Evolutionary conservation across 2,888 invertebrate genomes (phyloP).

Genomic region (Mallateleia sp.): DNA sequence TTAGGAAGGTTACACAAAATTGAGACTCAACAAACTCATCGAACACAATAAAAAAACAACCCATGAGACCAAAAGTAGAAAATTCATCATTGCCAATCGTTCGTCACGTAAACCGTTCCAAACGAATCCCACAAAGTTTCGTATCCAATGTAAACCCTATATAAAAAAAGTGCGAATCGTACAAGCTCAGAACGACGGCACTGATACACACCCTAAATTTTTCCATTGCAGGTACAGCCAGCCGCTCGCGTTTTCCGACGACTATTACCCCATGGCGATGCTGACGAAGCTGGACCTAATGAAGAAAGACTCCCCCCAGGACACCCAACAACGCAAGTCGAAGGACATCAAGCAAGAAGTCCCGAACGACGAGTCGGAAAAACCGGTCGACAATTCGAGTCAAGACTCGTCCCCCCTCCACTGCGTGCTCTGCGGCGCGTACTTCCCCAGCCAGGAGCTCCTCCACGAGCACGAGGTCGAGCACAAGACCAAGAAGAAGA

Average conservation of each 20-base stretch:
- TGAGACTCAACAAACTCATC: too few relatives aligned
- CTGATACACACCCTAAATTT: slow-evolving; percentile 86
- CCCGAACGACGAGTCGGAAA: slow-evolving; percentile 45
- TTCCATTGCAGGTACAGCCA: slow-evolving; percentile 87
- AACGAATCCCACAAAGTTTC: too few relatives aligned
- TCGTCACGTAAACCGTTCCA: too few relatives aligned
- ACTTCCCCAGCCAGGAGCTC: slow-evolving; percentile 84
- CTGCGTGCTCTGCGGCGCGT: slow-evolving; percentile 85
- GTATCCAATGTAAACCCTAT: too few relatives aligned
- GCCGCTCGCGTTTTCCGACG: slow-evolving; percentile 83
- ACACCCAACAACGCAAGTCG: slow-evolving; percentile 66
- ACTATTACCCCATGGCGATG: slow-evolving; percentile 85
- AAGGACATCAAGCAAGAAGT: slow-evolving; percentile 42
- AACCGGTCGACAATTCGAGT: slow-evolving; percentile 77
- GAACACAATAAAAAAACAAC: too few relatives aligned
- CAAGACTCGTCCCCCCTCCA: slow-evolving; percentile 70
- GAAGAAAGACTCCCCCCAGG: slow-evolving; percentile 81
- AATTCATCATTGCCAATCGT: too few relatives aligned
- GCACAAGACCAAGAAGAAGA: slow-evolving; percentile 86
- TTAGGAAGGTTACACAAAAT: too few relatives aligned
- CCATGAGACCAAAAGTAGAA: too few relatives aligned
- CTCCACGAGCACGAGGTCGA: slow-evolving; percentile 83
- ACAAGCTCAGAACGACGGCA: slow-evolving; percentile 32
- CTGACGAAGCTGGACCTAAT: slow-evolving; percentile 85
- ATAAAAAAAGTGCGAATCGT: not conserved